Conservation (phyloP, 1,140 invertebrate genomes). For the Bicyclus anynana region DNA sequence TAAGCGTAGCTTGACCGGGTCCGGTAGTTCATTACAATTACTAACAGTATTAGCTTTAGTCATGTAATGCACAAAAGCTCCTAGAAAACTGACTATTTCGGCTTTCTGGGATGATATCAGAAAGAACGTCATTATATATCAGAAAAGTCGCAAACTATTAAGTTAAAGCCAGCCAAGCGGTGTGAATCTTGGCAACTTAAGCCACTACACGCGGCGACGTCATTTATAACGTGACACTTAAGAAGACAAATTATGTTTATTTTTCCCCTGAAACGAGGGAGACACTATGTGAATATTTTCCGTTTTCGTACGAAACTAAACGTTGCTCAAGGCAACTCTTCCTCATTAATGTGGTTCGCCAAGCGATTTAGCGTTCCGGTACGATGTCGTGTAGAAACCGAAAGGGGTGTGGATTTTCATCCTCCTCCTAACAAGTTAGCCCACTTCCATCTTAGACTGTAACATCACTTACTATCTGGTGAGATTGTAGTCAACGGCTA, state of each 20-base stretch:
- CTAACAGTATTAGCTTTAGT: no score
- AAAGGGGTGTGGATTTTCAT: no score
- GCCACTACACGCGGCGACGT: constrained; percentile 28
- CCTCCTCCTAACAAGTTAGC: no score
- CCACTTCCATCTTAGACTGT: no score
- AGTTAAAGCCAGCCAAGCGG: constrained; percentile 16
- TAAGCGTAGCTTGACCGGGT: no score
- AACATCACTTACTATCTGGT: no score
- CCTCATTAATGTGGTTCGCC: not conserved
- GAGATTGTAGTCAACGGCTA: no score
- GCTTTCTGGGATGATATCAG: not conserved
- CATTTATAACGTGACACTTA: constrained; percentile 32
- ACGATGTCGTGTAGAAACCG: no score
- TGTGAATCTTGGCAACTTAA: constrained; percentile 37
- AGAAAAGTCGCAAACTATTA: constrained; percentile 21
- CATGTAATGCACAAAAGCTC: no score
- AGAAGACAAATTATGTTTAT: constrained; percentile 32
- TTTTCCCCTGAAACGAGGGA: constrained; percentile 19
- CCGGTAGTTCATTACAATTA: no score
- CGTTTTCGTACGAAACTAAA: not conserved
- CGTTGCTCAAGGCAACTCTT: not conserved
- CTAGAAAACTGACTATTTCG: not conserved
- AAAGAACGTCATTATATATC: not conserved
- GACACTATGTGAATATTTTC: not conserved
- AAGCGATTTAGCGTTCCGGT: not conserved